Conservation (phyloP, 2,888 invertebrate species). For the Stenoptilia bipunctidactyla region DNA sequence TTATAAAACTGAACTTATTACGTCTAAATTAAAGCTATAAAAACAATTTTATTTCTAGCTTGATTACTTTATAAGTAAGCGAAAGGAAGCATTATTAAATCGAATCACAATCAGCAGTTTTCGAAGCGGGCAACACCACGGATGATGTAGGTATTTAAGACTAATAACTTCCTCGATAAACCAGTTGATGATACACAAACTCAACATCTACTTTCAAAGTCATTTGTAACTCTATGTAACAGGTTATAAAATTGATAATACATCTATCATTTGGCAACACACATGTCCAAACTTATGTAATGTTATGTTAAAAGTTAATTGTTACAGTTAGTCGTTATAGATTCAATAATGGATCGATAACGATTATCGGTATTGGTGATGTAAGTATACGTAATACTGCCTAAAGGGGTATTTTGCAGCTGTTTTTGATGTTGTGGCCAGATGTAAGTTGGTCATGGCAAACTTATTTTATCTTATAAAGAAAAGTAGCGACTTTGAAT, state of each 20-base stretch:
- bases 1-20: too few relatives aligned
- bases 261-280: constrained; percentile 9
- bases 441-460: not conserved
- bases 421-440: too few relatives aligned
- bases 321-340: constrained; percentile 6
- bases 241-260: not conserved
- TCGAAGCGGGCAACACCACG: too few relatives aligned
- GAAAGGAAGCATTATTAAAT: too few relatives aligned
- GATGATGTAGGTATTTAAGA: too few relatives aligned
- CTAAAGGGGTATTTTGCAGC: not conserved
- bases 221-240: constrained; percentile 8
- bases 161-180: not conserved
- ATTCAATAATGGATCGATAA: constrained; percentile 9
- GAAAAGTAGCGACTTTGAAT: too few relatives aligned
- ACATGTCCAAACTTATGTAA: constrained; percentile 11
- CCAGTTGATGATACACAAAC: not conserved
- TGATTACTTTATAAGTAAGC: too few relatives aligned
- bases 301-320: constrained; percentile 4
- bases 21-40: too few relatives aligned
- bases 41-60: too few relatives aligned
- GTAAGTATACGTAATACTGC: not conserved
- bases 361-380: constrained; percentile 11
- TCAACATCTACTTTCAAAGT: constrained; percentile 10
- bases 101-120: too few relatives aligned
- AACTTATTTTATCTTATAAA: not conserved